phyloP scores from a whole-genome alignment of 2,888 invertebrate species.

The Unio delphinus region DNA sequence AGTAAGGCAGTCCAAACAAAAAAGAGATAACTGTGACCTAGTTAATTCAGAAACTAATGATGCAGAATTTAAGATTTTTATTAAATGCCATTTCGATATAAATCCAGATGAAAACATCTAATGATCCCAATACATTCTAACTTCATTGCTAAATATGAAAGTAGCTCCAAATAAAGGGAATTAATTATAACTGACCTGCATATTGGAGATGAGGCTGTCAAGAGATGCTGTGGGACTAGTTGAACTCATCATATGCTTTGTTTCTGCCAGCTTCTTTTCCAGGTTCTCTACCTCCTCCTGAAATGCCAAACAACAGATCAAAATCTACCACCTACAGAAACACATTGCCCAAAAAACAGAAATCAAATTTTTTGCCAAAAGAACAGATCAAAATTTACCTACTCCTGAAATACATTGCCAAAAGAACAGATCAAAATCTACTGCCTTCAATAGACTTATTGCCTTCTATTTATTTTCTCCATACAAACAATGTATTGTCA shows the following conservation, averaged over 20 bases:
- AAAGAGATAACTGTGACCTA: too few species aligned
- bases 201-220: constrained; percentile 50
- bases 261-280: constrained; percentile 47
- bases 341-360: neutral
- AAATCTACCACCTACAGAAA: constrained; percentile 5
- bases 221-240: constrained; percentile 38
- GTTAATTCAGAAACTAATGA: neutral
- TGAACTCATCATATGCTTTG: constrained; percentile 42
- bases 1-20: too few species aligned
- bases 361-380: neutral
- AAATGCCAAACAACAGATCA: neutral
- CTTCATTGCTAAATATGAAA: neutral
- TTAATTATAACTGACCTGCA: constrained; percentile 44
- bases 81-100: too few species aligned
- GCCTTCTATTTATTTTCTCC: too few species aligned
- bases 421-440: too few species aligned
- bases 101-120: too few species aligned
- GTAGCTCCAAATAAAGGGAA: neutral
- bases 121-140: neutral
- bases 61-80: neutral
- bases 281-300: constrained; percentile 51
- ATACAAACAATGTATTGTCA: too few species aligned
- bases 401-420: constrained; percentile 31
- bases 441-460: too few species aligned
- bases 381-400: constrained; percentile 23